Evolutionary conservation across 2,888 invertebrate genomes (phyloP).

Genomic region (Heliconius ismenius): DNA sequence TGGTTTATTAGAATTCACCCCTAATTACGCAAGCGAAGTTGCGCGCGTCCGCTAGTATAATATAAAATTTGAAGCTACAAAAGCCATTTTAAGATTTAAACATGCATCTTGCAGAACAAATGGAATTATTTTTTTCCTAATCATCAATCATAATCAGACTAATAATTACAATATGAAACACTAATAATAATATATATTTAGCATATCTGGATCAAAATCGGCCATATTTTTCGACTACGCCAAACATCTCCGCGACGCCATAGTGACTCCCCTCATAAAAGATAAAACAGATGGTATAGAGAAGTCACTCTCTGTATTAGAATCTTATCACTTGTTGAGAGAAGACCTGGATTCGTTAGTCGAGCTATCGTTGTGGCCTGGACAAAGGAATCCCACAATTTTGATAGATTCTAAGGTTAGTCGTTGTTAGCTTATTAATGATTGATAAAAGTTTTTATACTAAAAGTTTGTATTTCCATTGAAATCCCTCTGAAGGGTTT

Average conservation of each 20-base stretch:
- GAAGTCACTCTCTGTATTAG: slow-evolving; percentile 87
- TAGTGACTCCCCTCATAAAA: slow-evolving; percentile 88
- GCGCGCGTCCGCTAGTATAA: no score
- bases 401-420: slow-evolving; percentile 87
- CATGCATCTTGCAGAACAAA: background rate
- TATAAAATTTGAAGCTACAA: background rate
- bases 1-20: no score
- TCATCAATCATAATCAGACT: no score
- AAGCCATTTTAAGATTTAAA: background rate
- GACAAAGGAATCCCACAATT: slow-evolving; percentile 88
- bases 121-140: background rate
- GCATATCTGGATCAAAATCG: slow-evolving; percentile 90
- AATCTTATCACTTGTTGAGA: slow-evolving; percentile 91
- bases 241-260: slow-evolving; percentile 87
- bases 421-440: background rate
- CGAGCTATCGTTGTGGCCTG: slow-evolving; percentile 93
- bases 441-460: no score
- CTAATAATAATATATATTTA: slow-evolving; percentile 52
- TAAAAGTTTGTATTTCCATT: no score
- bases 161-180: background rate
- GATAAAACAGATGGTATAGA: slow-evolving; percentile 87
- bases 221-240: slow-evolving; percentile 94
- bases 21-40: no score
- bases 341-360: slow-evolving; percentile 95
- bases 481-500: no score